Evolutionary conservation across 1,140 invertebrate genomes (phyloP).

Genomic region (Scylla paramamosain): DNA sequence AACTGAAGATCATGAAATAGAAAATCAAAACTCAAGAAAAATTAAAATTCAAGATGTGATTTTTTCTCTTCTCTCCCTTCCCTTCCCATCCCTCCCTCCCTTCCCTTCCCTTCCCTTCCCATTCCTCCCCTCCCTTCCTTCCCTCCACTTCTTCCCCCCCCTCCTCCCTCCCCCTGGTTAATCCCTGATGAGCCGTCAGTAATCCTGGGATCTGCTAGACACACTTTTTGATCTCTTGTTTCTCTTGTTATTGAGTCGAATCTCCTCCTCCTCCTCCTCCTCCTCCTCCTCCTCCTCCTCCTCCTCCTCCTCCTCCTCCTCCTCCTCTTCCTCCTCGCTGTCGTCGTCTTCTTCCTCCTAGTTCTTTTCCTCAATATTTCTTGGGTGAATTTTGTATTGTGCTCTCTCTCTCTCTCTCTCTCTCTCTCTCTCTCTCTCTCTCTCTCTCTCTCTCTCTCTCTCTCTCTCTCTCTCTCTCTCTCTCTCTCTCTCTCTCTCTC

Average conservation of each 20-base stretch:
- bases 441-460: slow-evolving; percentile 27
- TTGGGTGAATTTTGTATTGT: too few species aligned
- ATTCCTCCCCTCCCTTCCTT: background rate
- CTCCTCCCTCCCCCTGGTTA: background rate
- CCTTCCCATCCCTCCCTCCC: too few species aligned
- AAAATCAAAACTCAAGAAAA: too few species aligned
- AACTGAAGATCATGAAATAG: too few species aligned
- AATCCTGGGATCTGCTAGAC: background rate
- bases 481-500: slow-evolving; percentile 52
- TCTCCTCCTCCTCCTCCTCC: background rate
- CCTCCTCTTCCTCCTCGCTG: background rate
- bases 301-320: slow-evolving; percentile 1
- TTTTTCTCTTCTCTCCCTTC: too few species aligned
- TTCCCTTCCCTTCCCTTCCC: background rate
- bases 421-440: slow-evolving; percentile 14
- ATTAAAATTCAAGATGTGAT: too few species aligned
- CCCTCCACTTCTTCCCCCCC: background rate
- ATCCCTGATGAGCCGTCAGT: background rate
- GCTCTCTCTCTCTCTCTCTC: background rate
- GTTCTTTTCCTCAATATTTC: background rate
- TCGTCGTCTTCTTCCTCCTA: background rate
- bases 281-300: slow-evolving; percentile 15
- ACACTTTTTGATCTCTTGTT: slow-evolving; percentile 12
- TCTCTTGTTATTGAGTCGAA: background rate
- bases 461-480: slow-evolving; percentile 11